Evolutionary conservation across 2,113 vertebrate genomes (phyloP).

Genomic region (Amazona vittata): DNA sequence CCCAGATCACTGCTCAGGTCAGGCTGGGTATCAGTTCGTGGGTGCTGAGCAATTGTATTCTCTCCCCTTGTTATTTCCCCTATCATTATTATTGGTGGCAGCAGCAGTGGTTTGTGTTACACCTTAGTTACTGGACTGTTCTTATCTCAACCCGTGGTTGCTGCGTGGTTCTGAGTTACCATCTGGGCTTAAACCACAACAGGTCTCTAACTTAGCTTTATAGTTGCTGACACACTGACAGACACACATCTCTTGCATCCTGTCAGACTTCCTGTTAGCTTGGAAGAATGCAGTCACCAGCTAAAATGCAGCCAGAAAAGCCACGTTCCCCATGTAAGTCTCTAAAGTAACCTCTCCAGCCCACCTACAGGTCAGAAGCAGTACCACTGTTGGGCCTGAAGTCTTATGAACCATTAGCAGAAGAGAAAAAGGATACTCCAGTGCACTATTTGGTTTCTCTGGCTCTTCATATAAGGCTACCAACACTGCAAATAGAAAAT

Average conservation of each 20-base stretch:
- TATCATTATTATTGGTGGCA: background rate
- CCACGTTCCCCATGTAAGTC: background rate
- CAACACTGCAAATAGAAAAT: slow-evolving; percentile 83
- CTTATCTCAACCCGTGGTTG: background rate
- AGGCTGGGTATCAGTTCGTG: background rate
- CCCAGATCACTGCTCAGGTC: background rate
- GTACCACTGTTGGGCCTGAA: background rate
- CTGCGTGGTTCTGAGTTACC: background rate
- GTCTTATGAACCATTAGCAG: background rate
- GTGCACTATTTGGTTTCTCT: slow-evolving; percentile 91
- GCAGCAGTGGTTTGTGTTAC: background rate
- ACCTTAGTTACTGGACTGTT: background rate
- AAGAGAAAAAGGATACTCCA: slow-evolving; percentile 92
- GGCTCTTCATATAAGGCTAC: slow-evolving; percentile 92
- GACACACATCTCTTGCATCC: background rate
- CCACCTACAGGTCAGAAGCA: background rate
- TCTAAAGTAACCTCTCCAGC: background rate
- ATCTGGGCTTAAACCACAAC: background rate
- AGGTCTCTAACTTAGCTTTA: background rate
- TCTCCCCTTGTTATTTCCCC: background rate
- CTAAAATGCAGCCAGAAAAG: background rate
- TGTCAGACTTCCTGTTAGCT: background rate
- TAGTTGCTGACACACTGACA: background rate
- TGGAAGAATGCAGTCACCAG: background rate
- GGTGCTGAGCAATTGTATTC: background rate